These are phyloP conservation scores for Amorpha juglandis DNA, from an alignment of 2,888 invertebrate species.

Conservation along the genomic window DNA sequence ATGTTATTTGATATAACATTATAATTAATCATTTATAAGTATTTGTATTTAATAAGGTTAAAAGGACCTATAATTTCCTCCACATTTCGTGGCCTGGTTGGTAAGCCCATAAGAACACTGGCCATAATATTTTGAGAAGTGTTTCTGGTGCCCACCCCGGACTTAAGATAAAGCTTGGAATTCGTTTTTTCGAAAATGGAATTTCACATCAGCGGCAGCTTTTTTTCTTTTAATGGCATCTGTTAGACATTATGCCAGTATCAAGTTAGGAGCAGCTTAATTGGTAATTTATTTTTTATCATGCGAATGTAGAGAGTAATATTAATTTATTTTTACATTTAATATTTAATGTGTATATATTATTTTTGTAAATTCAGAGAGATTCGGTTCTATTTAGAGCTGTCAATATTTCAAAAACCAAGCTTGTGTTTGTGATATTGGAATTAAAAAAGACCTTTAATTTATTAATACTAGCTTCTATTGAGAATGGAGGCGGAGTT, in stretches of 20 bases:
- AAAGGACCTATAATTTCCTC: too few relatives aligned
- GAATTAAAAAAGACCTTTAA: slow-evolving; percentile 6
- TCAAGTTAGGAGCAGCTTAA: too few relatives aligned
- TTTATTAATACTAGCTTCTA: not conserved
- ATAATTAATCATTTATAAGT: too few relatives aligned
- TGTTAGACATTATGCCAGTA: too few relatives aligned
- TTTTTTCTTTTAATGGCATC: too few relatives aligned
- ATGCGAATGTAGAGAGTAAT: not conserved
- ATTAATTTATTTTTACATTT: not conserved
- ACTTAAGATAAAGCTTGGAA: not conserved
- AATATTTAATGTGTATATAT: not conserved
- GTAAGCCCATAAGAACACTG: not conserved
- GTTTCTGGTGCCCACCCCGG: too few relatives aligned
- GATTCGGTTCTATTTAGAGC: not conserved
- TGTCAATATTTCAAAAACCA: not conserved
- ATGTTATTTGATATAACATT: too few relatives aligned
- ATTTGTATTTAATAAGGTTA: too few relatives aligned
- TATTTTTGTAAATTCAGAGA: not conserved
- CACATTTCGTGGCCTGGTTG: too few relatives aligned
- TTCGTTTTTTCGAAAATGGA: not conserved
- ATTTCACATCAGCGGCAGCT: too few relatives aligned
- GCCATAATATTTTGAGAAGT: not conserved
- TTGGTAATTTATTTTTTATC: not conserved
- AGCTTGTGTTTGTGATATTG: slow-evolving; percentile 30
- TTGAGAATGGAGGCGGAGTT: not conserved